Evolutionary conservation across 2,113 vertebrate species (phyloP).

Genomic region (Taurulus bubalis): DNA sequence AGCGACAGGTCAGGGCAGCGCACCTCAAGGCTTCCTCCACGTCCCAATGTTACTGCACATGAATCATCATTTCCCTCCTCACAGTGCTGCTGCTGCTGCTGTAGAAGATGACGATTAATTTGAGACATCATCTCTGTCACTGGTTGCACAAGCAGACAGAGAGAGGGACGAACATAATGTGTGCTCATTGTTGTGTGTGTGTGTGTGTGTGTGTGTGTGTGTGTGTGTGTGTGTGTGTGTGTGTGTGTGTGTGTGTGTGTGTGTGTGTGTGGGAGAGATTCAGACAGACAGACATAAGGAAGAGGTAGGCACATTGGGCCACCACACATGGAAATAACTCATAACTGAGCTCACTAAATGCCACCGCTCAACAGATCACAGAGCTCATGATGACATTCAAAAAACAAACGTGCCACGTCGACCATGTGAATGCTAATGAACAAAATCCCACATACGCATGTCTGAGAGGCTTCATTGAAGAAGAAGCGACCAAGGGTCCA

Average conservation of each 20-base stretch:
- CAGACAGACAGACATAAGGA: conserved; percentile 45
- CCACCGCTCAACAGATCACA: conserved; percentile 46
- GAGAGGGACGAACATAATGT: conserved; percentile 29
- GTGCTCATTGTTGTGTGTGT: conserved; percentile 16
- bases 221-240: conserved; percentile 5
- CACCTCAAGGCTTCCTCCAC: conserved; percentile 39
- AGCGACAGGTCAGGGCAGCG: conserved; percentile 37
- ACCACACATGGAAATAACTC: conserved; percentile 32
- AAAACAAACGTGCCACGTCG: neutral
- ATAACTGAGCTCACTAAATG: conserved; percentile 52
- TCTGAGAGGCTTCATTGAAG: neutral
- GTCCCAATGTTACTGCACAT: conserved; percentile 34
- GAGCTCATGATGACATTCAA: conserved; percentile 40
- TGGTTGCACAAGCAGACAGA: conserved; percentile 65
- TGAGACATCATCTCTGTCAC: conserved; percentile 64
- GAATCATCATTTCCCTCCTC: conserved; percentile 46
- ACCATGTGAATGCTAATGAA: conserved; percentile 18
- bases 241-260: too few relatives aligned
- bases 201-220: conserved; percentile 1
- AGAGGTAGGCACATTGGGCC: conserved; percentile 39
- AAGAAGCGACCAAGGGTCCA: conserved; percentile 16
- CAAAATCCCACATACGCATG: neutral
- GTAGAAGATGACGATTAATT: conserved; percentile 45
- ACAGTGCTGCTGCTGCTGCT: conserved; percentile 18
- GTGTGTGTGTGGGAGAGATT: too few relatives aligned